Evolutionary conservation across 2,888 invertebrate genomes (phyloP), one percentile per base, ranked within the genome.

Genomic region (Palloptera scutellata): DNA sequence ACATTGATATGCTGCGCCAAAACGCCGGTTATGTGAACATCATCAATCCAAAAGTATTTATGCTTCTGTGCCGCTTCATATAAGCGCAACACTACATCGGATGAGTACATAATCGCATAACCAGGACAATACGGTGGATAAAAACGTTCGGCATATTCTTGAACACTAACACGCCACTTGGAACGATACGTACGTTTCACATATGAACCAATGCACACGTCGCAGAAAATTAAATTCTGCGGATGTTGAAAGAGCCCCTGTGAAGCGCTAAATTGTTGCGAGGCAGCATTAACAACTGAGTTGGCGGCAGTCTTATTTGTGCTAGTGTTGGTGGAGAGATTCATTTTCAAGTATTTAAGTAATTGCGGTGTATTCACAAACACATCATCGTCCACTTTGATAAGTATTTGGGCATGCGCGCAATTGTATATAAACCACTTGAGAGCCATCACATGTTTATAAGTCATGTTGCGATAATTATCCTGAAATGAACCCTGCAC

Each of bases 41-140:
- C 94, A 79, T 94, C 94, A 61, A 94, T 91, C 94, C 94, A 94
- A 85, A 94, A 93, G 79, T 91, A 93, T 1, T 88, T 88, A 3
- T 87, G 84, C 9, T 82, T 84, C 76, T 90, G 89, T 1, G 91
- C 91, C 58, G 87, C 87, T 64, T 85, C 85, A 61, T 90, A 88
- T 13, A 91, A 83, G 41, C 86, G 84, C 67, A 86, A 86, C 15
- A 88, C 88, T 51, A 88, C 88, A 78, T 91, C 91, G 53, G 87
- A 86, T 0, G 91, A 91, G 77, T 91, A 91, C 12, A 92, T 84
- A 67, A 92, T 88, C 1, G 88, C 89, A 87, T 89, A 90, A 30
- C 94, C 94, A 30, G 90, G 88, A 83, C 94, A 94, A 79, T 93
- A 93, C 1, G 88, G 86, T 43, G 94, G 94, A 85, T 92, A 94